phyloP scores from a whole-genome alignment of 2,797 vertebrate genomes.

The Enteromius anoplus region DNA sequence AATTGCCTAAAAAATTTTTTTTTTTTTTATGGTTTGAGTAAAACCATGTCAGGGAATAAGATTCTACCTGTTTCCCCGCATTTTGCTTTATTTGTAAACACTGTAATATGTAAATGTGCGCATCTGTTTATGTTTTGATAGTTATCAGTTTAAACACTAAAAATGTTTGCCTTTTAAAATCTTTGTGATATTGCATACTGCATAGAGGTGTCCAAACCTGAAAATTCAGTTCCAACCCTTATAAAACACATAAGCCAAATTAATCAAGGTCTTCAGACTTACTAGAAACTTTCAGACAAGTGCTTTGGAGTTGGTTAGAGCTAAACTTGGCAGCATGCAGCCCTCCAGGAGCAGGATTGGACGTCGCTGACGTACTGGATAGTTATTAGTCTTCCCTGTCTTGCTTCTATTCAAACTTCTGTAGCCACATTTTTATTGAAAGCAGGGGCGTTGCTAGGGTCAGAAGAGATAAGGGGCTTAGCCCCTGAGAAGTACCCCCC shows the following conservation, averaged over 20 bases:
- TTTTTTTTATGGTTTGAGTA: background rate
- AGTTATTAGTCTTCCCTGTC: background rate
- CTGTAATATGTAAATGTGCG: background rate
- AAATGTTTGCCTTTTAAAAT: background rate
- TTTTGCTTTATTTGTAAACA: background rate
- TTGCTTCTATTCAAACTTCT: background rate
- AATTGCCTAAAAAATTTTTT: background rate
- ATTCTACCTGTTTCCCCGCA: background rate
- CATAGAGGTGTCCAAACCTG: background rate
- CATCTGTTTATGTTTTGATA: background rate
- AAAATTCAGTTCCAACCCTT: background rate
- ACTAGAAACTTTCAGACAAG: background rate
- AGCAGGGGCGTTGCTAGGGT: background rate
- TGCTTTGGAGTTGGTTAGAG: background rate
- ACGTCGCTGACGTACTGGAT: background rate
- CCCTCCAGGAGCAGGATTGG: background rate
- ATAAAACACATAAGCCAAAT: background rate
- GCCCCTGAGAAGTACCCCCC: no score
- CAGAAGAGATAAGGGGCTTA: no score
- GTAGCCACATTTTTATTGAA: background rate
- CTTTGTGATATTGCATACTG: background rate
- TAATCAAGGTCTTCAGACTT: background rate
- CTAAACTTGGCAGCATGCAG: background rate
- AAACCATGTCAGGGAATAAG: background rate
- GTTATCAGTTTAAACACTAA: background rate